A percentile compares a stretch with the other conserved stretches of the same genome.
Conservation (phyloP, 2,888 invertebrate genomes). For the Platerodrilus igneus region DNA sequence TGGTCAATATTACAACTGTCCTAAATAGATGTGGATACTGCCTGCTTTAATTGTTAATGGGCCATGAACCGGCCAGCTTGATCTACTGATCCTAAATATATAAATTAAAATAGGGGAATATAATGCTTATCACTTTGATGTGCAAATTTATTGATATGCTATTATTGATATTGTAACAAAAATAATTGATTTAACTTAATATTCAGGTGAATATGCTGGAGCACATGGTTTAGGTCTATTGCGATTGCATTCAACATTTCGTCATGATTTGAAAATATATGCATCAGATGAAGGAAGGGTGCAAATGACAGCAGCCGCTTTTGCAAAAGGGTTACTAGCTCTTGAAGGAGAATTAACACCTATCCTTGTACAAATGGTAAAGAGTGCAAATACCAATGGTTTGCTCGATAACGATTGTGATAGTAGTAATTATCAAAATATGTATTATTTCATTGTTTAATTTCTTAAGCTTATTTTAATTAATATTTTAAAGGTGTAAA, state of each 20-base stretch:
- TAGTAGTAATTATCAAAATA: slow-evolving; percentile 90
- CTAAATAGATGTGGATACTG: too few species aligned
- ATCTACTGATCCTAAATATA: too few species aligned
- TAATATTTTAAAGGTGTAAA: slow-evolving; percentile 71
- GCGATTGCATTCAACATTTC: slow-evolving; percentile 93
- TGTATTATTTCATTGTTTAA: slow-evolving; percentile 54
- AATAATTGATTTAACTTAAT: slow-evolving; percentile 10
- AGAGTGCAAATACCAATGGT: slow-evolving; percentile 98
- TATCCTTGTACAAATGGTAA: slow-evolving; percentile 99
- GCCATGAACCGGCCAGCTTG: too few species aligned
- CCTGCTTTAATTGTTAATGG: too few species aligned
- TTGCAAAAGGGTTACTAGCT: slow-evolving; percentile 95
- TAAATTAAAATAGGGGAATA: too few species aligned
- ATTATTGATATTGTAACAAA: too few species aligned
- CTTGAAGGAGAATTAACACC: slow-evolving; percentile 98
- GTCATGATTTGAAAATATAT: slow-evolving; percentile 98
- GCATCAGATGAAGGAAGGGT: slow-evolving; percentile 99
- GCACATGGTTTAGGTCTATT: slow-evolving; percentile 95
- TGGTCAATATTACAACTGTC: too few species aligned
- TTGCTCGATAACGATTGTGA: slow-evolving; percentile 97
- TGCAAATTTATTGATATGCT: too few species aligned
- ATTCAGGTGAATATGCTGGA: slow-evolving; percentile 75
- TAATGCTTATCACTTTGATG: too few species aligned
- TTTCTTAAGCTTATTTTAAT: slow-evolving; percentile 9
- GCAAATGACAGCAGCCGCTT: slow-evolving; percentile 99